Evolutionary conservation across 2,888 invertebrate genomes (phyloP).

Genomic region (Eupsilia transversa): DNA sequence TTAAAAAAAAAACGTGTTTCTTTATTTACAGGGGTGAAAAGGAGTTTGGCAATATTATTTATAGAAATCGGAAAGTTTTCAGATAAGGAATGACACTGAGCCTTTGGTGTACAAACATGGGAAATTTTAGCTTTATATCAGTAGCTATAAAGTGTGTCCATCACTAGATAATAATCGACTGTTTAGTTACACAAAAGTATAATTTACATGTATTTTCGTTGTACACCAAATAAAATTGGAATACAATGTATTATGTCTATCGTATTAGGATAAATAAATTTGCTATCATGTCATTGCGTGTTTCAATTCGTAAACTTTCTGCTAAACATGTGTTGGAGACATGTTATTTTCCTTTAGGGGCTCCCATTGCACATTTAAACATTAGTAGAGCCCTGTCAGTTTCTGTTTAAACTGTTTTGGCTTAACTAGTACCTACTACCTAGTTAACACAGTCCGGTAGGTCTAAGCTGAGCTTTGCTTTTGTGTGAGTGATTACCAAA

Average conservation of each 20-base stretch:
- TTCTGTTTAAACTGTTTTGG: neutral
- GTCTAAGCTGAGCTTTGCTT: too few relatives aligned
- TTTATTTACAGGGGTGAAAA: constrained; percentile 65
- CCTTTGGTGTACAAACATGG: constrained; percentile 73
- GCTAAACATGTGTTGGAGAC: too few relatives aligned
- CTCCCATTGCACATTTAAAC: neutral
- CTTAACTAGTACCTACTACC: neutral
- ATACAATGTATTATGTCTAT: constrained; percentile 83
- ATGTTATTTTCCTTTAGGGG: neutral
- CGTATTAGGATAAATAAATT: constrained; percentile 88
- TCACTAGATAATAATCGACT: constrained; percentile 65
- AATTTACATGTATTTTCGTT: constrained; percentile 73
- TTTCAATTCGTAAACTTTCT: constrained; percentile 63
- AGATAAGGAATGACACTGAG: constrained; percentile 59
- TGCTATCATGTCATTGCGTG: constrained; percentile 84
- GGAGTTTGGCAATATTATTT: constrained; percentile 72
- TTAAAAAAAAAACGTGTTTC: constrained; percentile 63
- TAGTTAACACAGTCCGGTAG: too few relatives aligned
- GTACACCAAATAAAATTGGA: constrained; percentile 76
- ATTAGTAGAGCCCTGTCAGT: too few relatives aligned
- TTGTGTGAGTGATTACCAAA: too few relatives aligned
- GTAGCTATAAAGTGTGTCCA: constrained; percentile 68
- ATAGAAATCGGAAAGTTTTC: constrained; percentile 59
- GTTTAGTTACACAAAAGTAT: constrained; percentile 70
- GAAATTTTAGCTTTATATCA: constrained; percentile 64